phyloP scores from a whole-genome alignment of 2,888 invertebrate genomes.

The Meteorus cinctellus region DNA sequence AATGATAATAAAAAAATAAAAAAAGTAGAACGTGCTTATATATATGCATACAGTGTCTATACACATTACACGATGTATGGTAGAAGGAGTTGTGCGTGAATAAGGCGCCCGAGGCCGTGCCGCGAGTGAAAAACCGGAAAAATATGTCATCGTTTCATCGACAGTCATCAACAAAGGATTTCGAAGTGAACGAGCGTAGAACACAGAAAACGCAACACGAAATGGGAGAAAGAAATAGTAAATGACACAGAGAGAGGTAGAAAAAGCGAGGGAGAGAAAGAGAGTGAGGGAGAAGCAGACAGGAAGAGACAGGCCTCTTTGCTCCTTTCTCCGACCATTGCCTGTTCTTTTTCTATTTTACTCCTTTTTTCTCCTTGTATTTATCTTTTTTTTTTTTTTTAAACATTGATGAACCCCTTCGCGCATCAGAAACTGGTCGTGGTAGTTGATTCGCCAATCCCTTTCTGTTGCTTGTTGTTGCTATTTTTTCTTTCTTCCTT shows the following conservation, averaged over 20 bases:
- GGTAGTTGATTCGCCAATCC: conserved; percentile 28
- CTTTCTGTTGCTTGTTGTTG: conserved; percentile 28
- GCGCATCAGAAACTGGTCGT: conserved; percentile 23
- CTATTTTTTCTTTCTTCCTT: conserved; percentile 13
- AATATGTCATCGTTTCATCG: conserved; percentile 74
- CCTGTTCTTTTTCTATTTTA: conserved; percentile 21
- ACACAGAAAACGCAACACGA: conserved; percentile 34
- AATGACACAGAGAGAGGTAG: conserved; percentile 45
- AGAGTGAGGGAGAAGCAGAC: conserved; percentile 41
- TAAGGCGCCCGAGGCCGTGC: conserved; percentile 51
- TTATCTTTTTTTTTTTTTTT: conserved; percentile 8
- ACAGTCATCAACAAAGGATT: conserved; percentile 71
- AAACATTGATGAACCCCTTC: conserved; percentile 33
- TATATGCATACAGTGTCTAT: too few relatives aligned
- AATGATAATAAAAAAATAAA: conserved; percentile 38
- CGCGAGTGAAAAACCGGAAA: conserved; percentile 71
- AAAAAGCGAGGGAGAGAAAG: conserved; percentile 51
- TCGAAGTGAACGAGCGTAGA: conserved; percentile 41
- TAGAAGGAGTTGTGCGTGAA: conserved; percentile 52
- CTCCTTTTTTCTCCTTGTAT: conserved; percentile 27
- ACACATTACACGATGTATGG: background rate
- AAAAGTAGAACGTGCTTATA: conserved; percentile 50
- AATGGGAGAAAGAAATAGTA: conserved; percentile 40
- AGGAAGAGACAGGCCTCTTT: conserved; percentile 7
- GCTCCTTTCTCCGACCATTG: conserved; percentile 10